Conservation (phyloP, 2,888 invertebrate genomes). For the Eudasyphora cyanicolor region DNA sequence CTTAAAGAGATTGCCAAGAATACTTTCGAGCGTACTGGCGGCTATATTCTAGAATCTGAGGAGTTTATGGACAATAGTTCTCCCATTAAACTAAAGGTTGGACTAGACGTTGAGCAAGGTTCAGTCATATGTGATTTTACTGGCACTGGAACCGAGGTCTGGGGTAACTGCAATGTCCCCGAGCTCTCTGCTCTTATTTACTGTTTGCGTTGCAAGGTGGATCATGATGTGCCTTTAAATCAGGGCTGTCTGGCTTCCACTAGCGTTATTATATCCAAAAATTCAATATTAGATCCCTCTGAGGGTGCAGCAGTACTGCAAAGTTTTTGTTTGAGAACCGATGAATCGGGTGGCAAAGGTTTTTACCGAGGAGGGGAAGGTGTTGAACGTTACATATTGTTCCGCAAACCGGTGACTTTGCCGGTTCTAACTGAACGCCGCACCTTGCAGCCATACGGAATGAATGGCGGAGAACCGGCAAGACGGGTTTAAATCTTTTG, state of each 20-base stretch:
- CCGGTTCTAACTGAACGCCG: conserved; percentile 97
- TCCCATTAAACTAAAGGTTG: conserved; percentile 88
- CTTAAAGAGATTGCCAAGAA: conserved; percentile 85
- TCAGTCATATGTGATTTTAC: conserved; percentile 91
- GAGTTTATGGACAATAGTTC: conserved; percentile 98
- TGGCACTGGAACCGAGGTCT: conserved; percentile 95
- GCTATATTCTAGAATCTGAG: conserved; percentile 84
- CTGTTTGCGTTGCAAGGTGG: conserved; percentile 98
- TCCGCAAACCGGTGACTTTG: conserved; percentile 90
- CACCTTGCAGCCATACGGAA: conserved; percentile 94
- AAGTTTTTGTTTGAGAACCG: conserved; percentile 87
- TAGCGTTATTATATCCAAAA: conserved; percentile 89
- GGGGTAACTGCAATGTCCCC: conserved; percentile 98
- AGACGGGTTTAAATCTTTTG: conserved; percentile 90
- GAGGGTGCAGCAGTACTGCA: conserved; percentile 95
- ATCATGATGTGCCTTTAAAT: conserved; percentile 97
- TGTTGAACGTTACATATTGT: conserved; percentile 90
- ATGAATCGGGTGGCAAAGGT: conserved; percentile 89
- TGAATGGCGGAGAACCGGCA: conserved; percentile 88
- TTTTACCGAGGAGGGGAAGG: conserved; percentile 92
- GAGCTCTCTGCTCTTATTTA: conserved; percentile 97
- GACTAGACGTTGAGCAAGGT: conserved; percentile 87
- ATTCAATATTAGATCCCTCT: conserved; percentile 93
- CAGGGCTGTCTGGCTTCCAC: conserved; percentile 98
- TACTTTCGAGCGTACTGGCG: conserved; percentile 81